Evolutionary conservation across 2,888 invertebrate genomes (phyloP).

Genomic region (Caenorhabditis drosophilae): DNA sequence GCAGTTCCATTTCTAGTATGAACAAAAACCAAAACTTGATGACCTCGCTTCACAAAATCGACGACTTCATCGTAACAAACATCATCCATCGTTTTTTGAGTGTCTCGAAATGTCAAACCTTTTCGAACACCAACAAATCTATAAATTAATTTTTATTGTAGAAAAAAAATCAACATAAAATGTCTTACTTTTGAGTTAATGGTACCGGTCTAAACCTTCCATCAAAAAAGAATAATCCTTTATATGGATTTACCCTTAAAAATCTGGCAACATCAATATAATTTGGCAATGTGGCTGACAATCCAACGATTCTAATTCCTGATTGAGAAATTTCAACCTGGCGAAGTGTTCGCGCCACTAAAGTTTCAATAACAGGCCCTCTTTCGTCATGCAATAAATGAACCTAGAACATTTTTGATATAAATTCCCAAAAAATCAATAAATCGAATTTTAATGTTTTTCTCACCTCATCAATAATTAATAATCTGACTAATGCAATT

Average conservation of each 20-base stretch:
- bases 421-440: background rate
- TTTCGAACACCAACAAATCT: slow-evolving; percentile 63
- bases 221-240: slow-evolving; percentile 74
- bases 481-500: slow-evolving; percentile 85
- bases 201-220: slow-evolving; percentile 88
- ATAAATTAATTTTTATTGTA: slow-evolving; percentile 10
- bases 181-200: slow-evolving; percentile 53
- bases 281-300: slow-evolving; percentile 91
- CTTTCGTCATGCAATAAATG: slow-evolving; percentile 94
- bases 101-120: slow-evolving; percentile 38
- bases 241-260: slow-evolving; percentile 86
- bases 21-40: slow-evolving; percentile 85
- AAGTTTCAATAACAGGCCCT: slow-evolving; percentile 94
- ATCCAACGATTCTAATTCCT: slow-evolving; percentile 88
- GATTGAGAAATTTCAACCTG: slow-evolving; percentile 76
- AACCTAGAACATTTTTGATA: slow-evolving; percentile 1
- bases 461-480: slow-evolving; percentile 91
- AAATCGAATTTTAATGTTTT: background rate
- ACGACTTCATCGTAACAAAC: slow-evolving; percentile 87
- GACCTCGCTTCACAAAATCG: slow-evolving; percentile 84
- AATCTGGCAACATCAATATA: slow-evolving; percentile 94
- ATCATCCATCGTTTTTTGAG: slow-evolving; percentile 47
- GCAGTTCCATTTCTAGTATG: slow-evolving; percentile 96
- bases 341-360: slow-evolving; percentile 91
- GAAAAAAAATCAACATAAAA: background rate